Evolutionary conservation across 2,888 invertebrate genomes (phyloP), one percentile per base, ranked within the genome.

Genomic region (Tetrapedia diversipes): DNA sequence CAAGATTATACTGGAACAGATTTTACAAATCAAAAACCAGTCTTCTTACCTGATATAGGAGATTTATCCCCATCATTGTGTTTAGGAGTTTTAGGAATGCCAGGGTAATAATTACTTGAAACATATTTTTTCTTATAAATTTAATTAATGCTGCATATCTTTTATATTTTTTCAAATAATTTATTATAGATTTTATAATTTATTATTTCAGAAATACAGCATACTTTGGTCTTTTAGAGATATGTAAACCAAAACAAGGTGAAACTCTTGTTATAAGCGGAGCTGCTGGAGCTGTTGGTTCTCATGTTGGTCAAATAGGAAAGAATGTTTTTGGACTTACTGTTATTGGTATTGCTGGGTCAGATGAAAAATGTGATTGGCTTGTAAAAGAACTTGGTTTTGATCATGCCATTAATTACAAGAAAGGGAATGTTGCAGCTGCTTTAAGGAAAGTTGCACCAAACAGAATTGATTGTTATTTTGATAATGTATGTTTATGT

Each of bases 261-360:
- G 96, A 97, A 90, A 95, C 95, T 0, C 93, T 96, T 16, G 94
- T 95, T 1, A 94, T 97, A 1, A 95, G 94, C 34, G 95, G 95
- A 6, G 96, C 96, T 16, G 96, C 95, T 27, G 96, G 96, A 22
- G 96, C 96, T 43, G 96, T 96, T 16, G 97, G 96, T 7, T 95
- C 94, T 72, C 93, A 95, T 59, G 96, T 96, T 32, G 96, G 96
- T 1, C 96, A 96, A 92, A 95, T 97, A 78, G 96, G 94, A 1
- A 96, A 96, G 92, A 65, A 71, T n/a, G 93, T 95, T 85, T 59
- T 88, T 93, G 94, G 95, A 16, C 94, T 95, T 84, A 93, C 91
- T 69, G 96, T 95, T 0, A 94, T 96, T 81, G 96, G 96, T 3
- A 94, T 95, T 82, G 94, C 95, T 19, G 96, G 96, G 0, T 93